Base-by-base conservation (phyloP, 2,797 vertebrate genomes). In the Enteromius treurensis region DNA sequence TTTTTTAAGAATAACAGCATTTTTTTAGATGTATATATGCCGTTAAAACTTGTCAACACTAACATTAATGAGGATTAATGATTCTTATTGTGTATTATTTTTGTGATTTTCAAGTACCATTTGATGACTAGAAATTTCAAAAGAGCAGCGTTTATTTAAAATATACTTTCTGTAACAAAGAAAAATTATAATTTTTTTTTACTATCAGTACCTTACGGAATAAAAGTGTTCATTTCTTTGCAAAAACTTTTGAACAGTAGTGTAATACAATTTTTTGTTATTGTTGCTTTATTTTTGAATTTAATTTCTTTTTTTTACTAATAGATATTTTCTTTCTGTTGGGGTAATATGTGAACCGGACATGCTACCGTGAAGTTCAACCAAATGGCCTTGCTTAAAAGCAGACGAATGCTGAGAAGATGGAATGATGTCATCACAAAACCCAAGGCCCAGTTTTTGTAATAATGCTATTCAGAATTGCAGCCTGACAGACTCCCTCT, bases 401-500 rank as follows among this genome's bases (percentile, higher is more conserved):
- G 21, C 40, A 23, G 29, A 60, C 40, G n/a, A 62, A 64, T 19
- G 64, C 53, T 34, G 79, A 81, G 42, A 7, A 34, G 32, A 62
- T 34, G 42, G 80, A 81, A 81, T 65, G 58, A 74, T 64, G 69
- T 74, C 42, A 74, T 81, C 69, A 49, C 26, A 19, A 49, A 77
- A 77, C 40, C 45, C 75, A 47, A 64, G n/a, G 29, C 80, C 19
- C 49, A 26, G 77, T 79, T 53, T 68, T 37, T 53, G 62, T 34
- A 37, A 68, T 69, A 80, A 79, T 55, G 32, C 47, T 53, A 51
- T 67, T 68, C 45, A 67, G 62, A 34, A 23, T 6, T 17, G 45
- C 62, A 79, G 62, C 45, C 77, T 45, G 55, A 62, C 32, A 62
- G 58, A 77, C 75, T 73, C 70, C 26, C 15, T 51, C 15, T 17